Percentiles rank a stretch among this genome's conserved stretches.
These are phyloP conservation scores for Clamator glandarius DNA, from an alignment of 2,797 vertebrate genomes.

Conservation along the genomic window DNA sequence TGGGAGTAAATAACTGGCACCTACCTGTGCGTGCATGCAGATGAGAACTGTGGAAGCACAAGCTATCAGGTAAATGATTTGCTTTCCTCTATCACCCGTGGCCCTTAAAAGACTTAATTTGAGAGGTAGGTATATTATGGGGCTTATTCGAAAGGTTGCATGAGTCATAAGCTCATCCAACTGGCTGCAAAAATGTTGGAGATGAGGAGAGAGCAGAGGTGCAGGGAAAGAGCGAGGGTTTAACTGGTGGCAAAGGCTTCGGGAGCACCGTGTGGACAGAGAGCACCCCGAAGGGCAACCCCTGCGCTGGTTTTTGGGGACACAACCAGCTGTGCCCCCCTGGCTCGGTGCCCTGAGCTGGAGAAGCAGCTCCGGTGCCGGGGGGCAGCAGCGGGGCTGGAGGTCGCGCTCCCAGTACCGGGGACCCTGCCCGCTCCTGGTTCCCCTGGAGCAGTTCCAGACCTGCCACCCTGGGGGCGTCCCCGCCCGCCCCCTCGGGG, in stretches of 20 bases:
- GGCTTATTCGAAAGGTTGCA: constrained; percentile 39
- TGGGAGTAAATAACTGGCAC: constrained; percentile 8
- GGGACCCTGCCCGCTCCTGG: too few relatives aligned
- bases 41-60: neutral
- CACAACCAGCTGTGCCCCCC: too few relatives aligned
- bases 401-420: too few relatives aligned
- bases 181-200: neutral
- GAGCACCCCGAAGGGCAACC: neutral
- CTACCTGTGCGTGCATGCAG: neutral
- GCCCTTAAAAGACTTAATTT: neutral
- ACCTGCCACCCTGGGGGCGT: too few relatives aligned
- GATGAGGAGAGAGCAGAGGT: neutral
- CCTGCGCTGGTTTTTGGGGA: neutral
- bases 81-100: neutral
- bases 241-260: neutral
- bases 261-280: neutral
- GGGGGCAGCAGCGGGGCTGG: too few relatives aligned
- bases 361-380: too few relatives aligned
- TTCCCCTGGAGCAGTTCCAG: too few relatives aligned
- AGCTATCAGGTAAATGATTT: neutral
- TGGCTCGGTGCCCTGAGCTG: neutral
- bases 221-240: neutral
- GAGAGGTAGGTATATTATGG: constrained; percentile 16
- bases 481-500: neutral
- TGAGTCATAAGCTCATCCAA: constrained; percentile 51